phyloP scores from a whole-genome alignment of 2,888 invertebrate species.

The Colostygia pectinataria region DNA sequence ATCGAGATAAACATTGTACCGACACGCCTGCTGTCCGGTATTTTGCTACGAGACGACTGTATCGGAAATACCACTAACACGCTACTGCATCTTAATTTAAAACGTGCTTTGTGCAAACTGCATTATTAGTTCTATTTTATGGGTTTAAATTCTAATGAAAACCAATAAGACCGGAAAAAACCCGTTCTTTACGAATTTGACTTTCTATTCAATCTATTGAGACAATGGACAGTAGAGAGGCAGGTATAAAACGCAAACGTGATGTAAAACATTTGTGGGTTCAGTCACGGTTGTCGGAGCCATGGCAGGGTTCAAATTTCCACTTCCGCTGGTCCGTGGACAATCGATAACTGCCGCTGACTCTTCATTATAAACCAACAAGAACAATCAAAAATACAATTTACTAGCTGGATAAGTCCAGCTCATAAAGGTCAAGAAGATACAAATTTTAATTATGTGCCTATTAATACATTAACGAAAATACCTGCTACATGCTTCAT shows the following conservation, averaged over 20 bases:
- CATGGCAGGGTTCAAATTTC: slow-evolving; percentile 74
- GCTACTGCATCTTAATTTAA: slow-evolving; percentile 27
- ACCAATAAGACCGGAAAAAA: slow-evolving; percentile 12
- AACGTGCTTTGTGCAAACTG: slow-evolving; percentile 19
- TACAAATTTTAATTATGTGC: slow-evolving; percentile 40
- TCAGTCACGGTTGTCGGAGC: slow-evolving; percentile 71
- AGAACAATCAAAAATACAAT: slow-evolving; percentile 61
- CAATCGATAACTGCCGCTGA: slow-evolving; percentile 74
- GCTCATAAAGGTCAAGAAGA: slow-evolving; percentile 19
- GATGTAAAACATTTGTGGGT: slow-evolving; percentile 68
- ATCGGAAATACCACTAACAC: slow-evolving; percentile 40
- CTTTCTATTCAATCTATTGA: slow-evolving; percentile 36
- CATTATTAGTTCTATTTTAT: slow-evolving; percentile 3
- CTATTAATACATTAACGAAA: slow-evolving; percentile 25
- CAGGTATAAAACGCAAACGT: slow-evolving; percentile 50
- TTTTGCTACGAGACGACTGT: slow-evolving; percentile 55
- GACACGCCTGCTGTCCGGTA: slow-evolving; percentile 74
- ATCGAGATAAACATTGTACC: slow-evolving; percentile 74
- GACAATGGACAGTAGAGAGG: slow-evolving; percentile 31
- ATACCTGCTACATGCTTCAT: slow-evolving; percentile 22
- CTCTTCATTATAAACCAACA: slow-evolving; percentile 70
- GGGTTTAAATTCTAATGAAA: neutral
- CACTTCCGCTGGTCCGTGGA: slow-evolving; percentile 73
- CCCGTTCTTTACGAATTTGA: slow-evolving; percentile 11
- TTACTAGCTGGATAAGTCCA: slow-evolving; percentile 26